phyloP scores from a whole-genome alignment of 2,113 vertebrate species.

The Puffinus mauretanicus region DNA sequence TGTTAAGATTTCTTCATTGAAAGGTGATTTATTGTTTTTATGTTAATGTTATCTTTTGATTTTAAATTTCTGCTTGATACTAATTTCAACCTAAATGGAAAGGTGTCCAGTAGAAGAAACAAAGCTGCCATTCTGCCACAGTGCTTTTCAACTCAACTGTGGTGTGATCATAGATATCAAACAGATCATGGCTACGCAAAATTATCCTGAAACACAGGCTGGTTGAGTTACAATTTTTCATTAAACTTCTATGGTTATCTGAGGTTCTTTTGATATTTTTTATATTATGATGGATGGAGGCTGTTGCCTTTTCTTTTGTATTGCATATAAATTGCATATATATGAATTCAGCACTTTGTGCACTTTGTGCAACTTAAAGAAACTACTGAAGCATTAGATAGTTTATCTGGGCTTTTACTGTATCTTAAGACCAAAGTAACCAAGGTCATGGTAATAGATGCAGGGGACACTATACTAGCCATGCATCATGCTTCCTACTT shows the following conservation, averaged over 20 bases:
- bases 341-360: neutral
- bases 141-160: neutral
- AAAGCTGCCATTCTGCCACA: neutral
- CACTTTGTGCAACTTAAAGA: neutral
- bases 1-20: neutral
- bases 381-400: neutral
- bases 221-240: neutral
- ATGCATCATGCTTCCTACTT: neutral
- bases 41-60: neutral
- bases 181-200: neutral
- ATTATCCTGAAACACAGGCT: neutral
- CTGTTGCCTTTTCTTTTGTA: neutral
- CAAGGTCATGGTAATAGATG: neutral
- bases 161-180: neutral
- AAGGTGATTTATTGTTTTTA: neutral
- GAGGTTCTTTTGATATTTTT: neutral
- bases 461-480: neutral
- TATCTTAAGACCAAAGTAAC: neutral
- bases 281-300: neutral
- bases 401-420: neutral
- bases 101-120: neutral
- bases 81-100: neutral
- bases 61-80: neutral
- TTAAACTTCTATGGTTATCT: neutral
- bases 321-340: neutral